phyloP scores from a whole-genome alignment of 2,113 vertebrate genomes.

The Physeter macrocephalus region DNA sequence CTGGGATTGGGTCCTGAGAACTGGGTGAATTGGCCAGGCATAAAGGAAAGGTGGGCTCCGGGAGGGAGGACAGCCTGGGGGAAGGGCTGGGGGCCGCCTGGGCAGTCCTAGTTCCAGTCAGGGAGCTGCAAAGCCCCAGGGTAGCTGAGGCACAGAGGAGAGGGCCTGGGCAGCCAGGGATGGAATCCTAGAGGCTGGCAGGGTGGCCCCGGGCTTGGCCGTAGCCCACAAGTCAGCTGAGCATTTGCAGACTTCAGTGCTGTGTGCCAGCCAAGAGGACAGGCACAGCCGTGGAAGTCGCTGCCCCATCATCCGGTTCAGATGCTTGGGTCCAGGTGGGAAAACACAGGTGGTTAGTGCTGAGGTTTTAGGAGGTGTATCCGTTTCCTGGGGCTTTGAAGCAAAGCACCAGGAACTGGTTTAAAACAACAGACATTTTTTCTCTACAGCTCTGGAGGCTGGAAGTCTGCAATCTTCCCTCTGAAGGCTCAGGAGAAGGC shows the following conservation, averaged over 20 bases:
- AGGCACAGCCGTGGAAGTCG: neutral
- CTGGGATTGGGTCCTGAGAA: neutral
- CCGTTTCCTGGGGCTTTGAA: neutral
- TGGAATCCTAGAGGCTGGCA: neutral
- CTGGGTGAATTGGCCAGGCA: neutral
- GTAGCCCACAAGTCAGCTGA: neutral
- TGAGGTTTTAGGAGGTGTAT: neutral
- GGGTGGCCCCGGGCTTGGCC: neutral
- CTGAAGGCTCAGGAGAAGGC: neutral
- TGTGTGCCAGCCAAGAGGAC: neutral
- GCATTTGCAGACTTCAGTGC: accelerated
- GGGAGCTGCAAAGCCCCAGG: neutral
- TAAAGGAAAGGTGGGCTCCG: accelerated
- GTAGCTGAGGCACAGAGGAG: accelerated
- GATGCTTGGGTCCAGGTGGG: neutral
- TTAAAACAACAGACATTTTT: no score
- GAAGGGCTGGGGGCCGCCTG: neutral
- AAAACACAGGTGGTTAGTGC: accelerated
- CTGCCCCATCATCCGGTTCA: accelerated
- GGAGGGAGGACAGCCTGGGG: no score
- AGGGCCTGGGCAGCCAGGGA: neutral
- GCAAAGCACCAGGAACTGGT: neutral
- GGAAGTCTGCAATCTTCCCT: neutral
- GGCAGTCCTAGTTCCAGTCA: no score
- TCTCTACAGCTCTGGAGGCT: neutral